These are phyloP conservation scores for Polyploca ridens DNA, from an alignment of 2,888 invertebrate genomes.

Conservation along the genomic window DNA sequence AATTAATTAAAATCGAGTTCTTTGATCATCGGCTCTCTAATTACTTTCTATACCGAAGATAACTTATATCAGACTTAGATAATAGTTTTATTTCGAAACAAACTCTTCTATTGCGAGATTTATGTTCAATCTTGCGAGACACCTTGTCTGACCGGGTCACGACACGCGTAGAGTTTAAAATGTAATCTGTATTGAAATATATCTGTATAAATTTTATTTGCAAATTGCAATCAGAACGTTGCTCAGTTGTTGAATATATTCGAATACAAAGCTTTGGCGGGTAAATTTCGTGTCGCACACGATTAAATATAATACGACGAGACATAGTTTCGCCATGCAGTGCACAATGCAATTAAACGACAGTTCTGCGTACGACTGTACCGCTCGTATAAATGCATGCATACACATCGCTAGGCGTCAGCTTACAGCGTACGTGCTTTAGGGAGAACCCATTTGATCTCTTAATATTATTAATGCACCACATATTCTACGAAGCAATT, in stretches of 20 bases:
- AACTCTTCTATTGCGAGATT: constrained; percentile 13
- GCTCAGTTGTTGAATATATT: neutral
- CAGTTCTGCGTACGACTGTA: constrained; percentile 24
- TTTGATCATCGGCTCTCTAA: neutral
- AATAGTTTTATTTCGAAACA: neutral
- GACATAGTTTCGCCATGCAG: neutral
- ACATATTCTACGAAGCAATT: constrained; percentile 15
- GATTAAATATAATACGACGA: neutral
- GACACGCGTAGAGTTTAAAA: neutral
- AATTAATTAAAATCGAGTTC: neutral
- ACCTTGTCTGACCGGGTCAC: neutral
- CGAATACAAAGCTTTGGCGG: neutral
- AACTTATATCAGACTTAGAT: neutral
- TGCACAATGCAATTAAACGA: neutral
- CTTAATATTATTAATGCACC: constrained; percentile 28
- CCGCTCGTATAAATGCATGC: constrained; percentile 6
- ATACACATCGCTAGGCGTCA: constrained; percentile 9
- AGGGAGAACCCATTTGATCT: constrained; percentile 34
- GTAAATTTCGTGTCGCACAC: neutral
- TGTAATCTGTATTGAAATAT: neutral
- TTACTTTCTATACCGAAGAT: neutral
- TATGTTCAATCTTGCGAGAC: constrained; percentile 5
- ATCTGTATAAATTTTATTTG: no score
- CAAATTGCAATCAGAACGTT: neutral
- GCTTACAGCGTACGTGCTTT: constrained; percentile 28